A percentile compares a stretch with the other conserved stretches of the same genome.
Conservation (phyloP, 2,888 invertebrate genomes). For the Thumatha senex region DNA sequence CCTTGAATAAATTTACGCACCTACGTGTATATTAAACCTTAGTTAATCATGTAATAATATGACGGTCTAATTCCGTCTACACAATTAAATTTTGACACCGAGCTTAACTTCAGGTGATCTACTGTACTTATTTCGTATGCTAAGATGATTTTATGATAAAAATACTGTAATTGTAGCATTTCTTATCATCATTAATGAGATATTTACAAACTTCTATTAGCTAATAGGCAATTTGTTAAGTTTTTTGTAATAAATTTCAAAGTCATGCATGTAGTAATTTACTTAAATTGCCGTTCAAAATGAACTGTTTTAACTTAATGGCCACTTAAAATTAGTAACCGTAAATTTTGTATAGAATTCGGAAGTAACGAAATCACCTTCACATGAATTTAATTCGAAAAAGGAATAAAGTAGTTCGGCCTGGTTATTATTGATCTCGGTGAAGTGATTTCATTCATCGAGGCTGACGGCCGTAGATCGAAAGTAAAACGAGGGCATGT, state of each 20-base stretch:
- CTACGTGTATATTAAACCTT: conserved; percentile 2
- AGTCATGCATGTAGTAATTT: conserved; percentile 1
- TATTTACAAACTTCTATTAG: neutral
- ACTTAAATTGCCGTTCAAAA: conserved; percentile 14
- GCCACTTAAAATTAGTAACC: conserved; percentile 17
- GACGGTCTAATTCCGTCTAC: neutral
- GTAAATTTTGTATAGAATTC: conserved; percentile 9
- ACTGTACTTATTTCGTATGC: conserved; percentile 1
- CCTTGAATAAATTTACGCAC: neutral
- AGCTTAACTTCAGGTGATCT: neutral
- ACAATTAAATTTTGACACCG: neutral
- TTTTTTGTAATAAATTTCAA: conserved; percentile 4
- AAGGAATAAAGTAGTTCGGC: conserved; percentile 13
- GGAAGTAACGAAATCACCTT: conserved; percentile 18
- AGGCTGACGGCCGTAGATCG: conserved; percentile 33
- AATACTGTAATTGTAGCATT: too few relatives aligned
- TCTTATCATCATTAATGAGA: too few relatives aligned
- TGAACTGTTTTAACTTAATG: conserved; percentile 24
- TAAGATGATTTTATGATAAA: neutral
- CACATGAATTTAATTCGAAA: conserved; percentile 15
- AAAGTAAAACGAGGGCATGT: conserved; percentile 58
- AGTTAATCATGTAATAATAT: neutral
- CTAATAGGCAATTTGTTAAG: neutral
- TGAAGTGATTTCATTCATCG: conserved; percentile 40
- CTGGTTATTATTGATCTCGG: conserved; percentile 28